Conservation (phyloP, 2,797 vertebrate genomes). For the Pipistrellus nathusii region DNA sequence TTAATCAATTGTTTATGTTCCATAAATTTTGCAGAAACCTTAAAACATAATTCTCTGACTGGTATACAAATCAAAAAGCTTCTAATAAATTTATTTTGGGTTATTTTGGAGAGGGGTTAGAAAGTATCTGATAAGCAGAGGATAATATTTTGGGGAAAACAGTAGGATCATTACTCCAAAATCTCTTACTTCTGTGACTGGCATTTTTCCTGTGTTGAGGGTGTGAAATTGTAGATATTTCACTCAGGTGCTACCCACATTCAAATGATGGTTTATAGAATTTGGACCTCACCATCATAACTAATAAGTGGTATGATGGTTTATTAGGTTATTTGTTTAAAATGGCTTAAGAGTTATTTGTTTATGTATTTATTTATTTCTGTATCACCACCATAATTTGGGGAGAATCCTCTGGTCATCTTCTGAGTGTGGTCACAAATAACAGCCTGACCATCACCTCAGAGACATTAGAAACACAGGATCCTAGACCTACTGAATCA, state of each 20-base stretch:
- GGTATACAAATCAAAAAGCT: neutral
- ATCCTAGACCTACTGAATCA: neutral
- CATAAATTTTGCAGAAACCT: neutral
- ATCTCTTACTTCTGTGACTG: neutral
- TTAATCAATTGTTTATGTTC: neutral
- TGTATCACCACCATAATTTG: neutral
- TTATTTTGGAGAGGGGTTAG: neutral
- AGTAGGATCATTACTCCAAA: neutral
- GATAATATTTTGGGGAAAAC: neutral
- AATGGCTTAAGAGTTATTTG: neutral
- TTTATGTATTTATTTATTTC: neutral
- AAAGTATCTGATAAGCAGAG: neutral
- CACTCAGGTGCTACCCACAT: neutral
- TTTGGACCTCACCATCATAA: neutral
- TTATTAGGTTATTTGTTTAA: neutral
- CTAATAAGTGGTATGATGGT: neutral
- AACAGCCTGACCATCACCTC: neutral
- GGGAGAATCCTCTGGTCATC: neutral
- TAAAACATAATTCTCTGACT: neutral
- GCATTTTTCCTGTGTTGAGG: neutral
- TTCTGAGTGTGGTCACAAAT: neutral
- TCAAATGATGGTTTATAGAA: constrained; percentile 18
- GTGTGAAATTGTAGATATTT: neutral
- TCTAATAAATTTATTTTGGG: neutral
- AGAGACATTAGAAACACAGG: neutral